These are phyloP conservation scores for Neodiprion fabricii DNA, from an alignment of 1,140 invertebrate genomes.

Conservation along the genomic window DNA sequence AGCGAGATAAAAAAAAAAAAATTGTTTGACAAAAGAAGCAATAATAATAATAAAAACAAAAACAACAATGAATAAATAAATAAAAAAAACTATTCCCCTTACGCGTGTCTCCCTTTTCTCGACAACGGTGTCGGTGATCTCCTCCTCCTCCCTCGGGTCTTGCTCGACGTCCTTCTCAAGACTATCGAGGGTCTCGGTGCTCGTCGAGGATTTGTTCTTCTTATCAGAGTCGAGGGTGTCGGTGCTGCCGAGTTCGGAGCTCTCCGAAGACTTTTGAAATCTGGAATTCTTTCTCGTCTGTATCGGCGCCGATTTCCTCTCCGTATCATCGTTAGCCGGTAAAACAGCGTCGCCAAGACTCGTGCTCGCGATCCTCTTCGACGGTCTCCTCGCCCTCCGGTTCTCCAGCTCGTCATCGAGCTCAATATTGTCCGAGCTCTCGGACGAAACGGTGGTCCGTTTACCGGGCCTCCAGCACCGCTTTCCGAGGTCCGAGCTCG, in stretches of 20 bases:
- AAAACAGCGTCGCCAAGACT: slow-evolving; percentile 38
- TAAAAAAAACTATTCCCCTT: slow-evolving; percentile 25
- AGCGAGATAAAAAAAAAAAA: no score
- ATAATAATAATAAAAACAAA: not conserved
- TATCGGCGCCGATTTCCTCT: slow-evolving; percentile 27
- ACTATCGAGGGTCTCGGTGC: slow-evolving; percentile 57
- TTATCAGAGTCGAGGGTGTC: slow-evolving; percentile 56
- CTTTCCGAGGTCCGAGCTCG: slow-evolving; percentile 21
- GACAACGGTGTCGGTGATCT: slow-evolving; percentile 37
- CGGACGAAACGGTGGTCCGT: slow-evolving; percentile 44
- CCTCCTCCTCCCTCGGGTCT: slow-evolving; percentile 47
- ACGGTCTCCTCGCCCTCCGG: slow-evolving; percentile 33
- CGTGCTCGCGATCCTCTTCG: slow-evolving; percentile 49
- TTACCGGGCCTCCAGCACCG: slow-evolving; percentile 22
- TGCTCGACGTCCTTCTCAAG: slow-evolving; percentile 55
- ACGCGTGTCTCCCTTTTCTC: slow-evolving; percentile 51
- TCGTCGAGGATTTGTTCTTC: slow-evolving; percentile 55
- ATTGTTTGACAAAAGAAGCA: slow-evolving; percentile 8
- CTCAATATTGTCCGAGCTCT: slow-evolving; percentile 54
- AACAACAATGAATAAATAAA: not conserved
- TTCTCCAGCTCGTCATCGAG: slow-evolving; percentile 43
- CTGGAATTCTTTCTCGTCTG: slow-evolving; percentile 38
- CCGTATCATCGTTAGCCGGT: slow-evolving; percentile 29
- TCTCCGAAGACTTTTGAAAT: slow-evolving; percentile 57
- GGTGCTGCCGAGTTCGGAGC: slow-evolving; percentile 56